Conservation (phyloP, 2,797 vertebrate genomes). For the Mormyrops boulengeri region DNA sequence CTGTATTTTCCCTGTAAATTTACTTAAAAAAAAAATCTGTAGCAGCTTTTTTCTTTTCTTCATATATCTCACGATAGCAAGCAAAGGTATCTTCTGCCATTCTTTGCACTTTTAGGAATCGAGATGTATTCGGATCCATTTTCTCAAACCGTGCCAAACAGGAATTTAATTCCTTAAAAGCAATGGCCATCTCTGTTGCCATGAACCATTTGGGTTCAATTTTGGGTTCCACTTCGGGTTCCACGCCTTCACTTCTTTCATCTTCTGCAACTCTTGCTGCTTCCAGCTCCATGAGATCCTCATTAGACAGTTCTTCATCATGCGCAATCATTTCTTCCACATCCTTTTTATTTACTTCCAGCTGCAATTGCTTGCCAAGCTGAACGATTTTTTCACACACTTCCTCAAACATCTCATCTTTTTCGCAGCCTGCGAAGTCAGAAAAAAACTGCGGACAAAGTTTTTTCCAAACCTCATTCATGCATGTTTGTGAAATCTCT, state of each 20-base stretch:
- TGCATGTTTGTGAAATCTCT: conserved; percentile 1
- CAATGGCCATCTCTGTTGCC: conserved; percentile 4
- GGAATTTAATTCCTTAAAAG: conserved; percentile 12
- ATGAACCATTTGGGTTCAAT: conserved; percentile 1
- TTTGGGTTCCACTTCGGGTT: neutral
- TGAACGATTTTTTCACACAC: neutral
- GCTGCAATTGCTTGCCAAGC: neutral
- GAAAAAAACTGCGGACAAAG: neutral
- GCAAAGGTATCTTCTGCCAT: conserved; percentile 11
- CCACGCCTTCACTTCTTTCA: neutral
- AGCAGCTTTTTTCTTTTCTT: neutral
- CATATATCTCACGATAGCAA: conserved; percentile 9
- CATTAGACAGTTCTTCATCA: conserved; percentile 19
- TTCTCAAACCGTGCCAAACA: conserved; percentile 16
- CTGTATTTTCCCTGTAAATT: neutral
- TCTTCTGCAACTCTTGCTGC: neutral
- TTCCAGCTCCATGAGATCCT: conserved; percentile 5
- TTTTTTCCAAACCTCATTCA: neutral
- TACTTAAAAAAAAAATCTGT: neutral
- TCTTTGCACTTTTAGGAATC: conserved; percentile 14
- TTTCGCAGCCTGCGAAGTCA: neutral
- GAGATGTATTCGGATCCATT: conserved; percentile 21
- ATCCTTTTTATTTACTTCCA: conserved; percentile 9
- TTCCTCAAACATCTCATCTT: neutral
- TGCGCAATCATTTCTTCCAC: conserved; percentile 18